Evolutionary conservation across 2,797 vertebrate species (phyloP), one percentile per base, ranked within the genome.

Genomic region (Astyanax mexicanus): DNA sequence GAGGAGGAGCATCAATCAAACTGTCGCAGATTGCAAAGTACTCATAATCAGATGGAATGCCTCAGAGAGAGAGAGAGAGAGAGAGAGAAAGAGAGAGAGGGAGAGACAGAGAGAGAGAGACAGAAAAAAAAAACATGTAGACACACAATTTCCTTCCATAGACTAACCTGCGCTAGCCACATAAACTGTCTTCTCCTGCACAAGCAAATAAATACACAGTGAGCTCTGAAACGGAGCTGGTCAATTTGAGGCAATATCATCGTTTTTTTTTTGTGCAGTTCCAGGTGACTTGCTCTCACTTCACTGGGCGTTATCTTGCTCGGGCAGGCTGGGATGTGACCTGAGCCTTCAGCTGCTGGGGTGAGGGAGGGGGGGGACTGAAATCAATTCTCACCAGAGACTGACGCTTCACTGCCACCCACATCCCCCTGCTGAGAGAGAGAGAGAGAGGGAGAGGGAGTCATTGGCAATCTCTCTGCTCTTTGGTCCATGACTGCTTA

Each of bases 1-100:
- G 91, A 91, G 91, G 90, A 91, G 90, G 88, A 88, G 88, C 94
- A 95, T 96, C 94, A 93, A 95, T 96, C 95, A 95, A 90, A 81
- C 91, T 90, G 91, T 91, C 93, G 91, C 91, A 89, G 92, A 93
- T 87, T 86, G 90, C 90, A 89, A 94, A 94, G 90, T 89, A 87
- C 89, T 94, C 93, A 89, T 92, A 89, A 93, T 89, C 94, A 92
- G 92, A 89, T 88, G 88, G 92, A 93, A 92, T 92, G 92, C 92
- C 92, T 93, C 77, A 74, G 90, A 94, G 91, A 87, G 91, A 72
- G 77, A 92, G 51, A 52, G 75, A 72, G 65, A 75, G 60, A 32
- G 58, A 45, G 54, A 49, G 65, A 73, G 42, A 38, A 60, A 54
- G 38, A 45, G 54, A 66, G 45, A 27, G 54, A 44, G 40, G 64